phyloP scores from a whole-genome alignment of 1,140 invertebrate species.

The Drosophila paulistorum region DNA sequence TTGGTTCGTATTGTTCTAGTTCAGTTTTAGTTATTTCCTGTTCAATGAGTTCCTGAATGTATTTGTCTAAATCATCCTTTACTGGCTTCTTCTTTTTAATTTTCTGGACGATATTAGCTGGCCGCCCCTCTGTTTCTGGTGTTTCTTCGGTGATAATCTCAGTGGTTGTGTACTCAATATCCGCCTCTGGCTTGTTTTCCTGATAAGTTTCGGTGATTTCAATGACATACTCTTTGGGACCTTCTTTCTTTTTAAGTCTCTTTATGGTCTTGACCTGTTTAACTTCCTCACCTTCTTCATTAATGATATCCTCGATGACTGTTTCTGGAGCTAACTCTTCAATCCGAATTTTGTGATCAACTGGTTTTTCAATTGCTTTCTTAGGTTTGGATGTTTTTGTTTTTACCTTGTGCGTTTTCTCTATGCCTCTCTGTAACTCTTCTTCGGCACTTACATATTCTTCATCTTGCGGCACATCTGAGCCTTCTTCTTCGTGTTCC shows the following conservation, averaged over 20 bases:
- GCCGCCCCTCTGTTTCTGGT: slow-evolving; percentile 20
- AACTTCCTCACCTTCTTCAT: slow-evolving; percentile 80
- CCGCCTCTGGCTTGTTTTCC: slow-evolving; percentile 75
- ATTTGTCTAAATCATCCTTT: slow-evolving; percentile 76
- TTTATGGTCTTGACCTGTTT: slow-evolving; percentile 77
- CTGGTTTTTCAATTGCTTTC: slow-evolving; percentile 59
- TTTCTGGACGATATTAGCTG: slow-evolving; percentile 55
- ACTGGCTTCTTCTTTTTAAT: slow-evolving; percentile 70
- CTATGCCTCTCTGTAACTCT: slow-evolving; percentile 24
- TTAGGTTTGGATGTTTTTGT: slow-evolving; percentile 67
- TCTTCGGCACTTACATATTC: slow-evolving; percentile 12
- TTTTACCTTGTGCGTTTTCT: slow-evolving; percentile 69
- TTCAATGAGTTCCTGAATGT: slow-evolving; percentile 76
- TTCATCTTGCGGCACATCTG: slow-evolving; percentile 41
- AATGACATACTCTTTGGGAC: slow-evolving; percentile 70
- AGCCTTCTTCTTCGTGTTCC: slow-evolving; percentile 37
- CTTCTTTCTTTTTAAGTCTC: slow-evolving; percentile 74
- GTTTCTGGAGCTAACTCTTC: slow-evolving; percentile 81
- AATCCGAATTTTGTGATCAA: slow-evolving; percentile 61
- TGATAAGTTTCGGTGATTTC: slow-evolving; percentile 76
- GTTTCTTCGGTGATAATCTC: slow-evolving; percentile 71
- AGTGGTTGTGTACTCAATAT: slow-evolving; percentile 65
- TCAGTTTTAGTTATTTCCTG: slow-evolving; percentile 82
- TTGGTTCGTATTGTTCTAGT: slow-evolving; percentile 80
- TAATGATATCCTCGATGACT: slow-evolving; percentile 68